Base-by-base conservation (phyloP, 2,113 vertebrate species). In the Garra rufa region DNA sequence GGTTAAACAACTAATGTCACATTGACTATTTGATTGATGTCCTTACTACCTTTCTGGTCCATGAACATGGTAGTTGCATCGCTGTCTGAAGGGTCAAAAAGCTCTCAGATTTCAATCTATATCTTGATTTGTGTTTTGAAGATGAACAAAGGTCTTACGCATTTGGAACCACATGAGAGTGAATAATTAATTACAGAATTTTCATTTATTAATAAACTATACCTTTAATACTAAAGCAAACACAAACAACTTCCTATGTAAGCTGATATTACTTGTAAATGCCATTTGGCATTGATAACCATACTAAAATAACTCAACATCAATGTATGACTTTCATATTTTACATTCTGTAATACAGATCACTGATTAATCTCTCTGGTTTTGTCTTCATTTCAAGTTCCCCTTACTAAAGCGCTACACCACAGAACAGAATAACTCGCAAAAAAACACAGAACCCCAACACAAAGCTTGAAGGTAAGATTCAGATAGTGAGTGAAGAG, bases 181-280 rank as follows among this genome's bases (percentile, higher is more conserved):
- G n/a, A n/a, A n/a, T n/a, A n/a, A n/a, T n/a, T n/a, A n/a, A n/a
- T n/a, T n/a, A n/a, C n/a, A n/a, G n/a, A n/a, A n/a, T n/a, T n/a
- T n/a, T n/a, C n/a, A n/a, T n/a, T n/a, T n/a, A n/a, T n/a, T n/a
- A n/a, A n/a, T n/a, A n/a, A n/a, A n/a, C n/a, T n/a, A n/a, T n/a
- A n/a, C n/a, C n/a, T n/a, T n/a, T n/a, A 43, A 44, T 14, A 43
- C 46, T 76, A 55, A 76, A 55, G 9, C 74, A 52, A 76, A 38
- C 24, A 52, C 71, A 75, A 38, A 69, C 1, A 13, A 74, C 44
- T 48, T 7, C 24, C 13, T 48, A 26, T 30, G 3, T 57, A 38
- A 55, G 9, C 50, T 34, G 48, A 76, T 76, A 41, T 46, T 48
- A 74, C 19, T 10, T 57, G 65, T 38, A 9, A 4, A 38, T 21